Evolutionary conservation across 1,140 invertebrate species (phyloP), one percentile per base, ranked within the genome.

Genomic region (Nasonia giraulti): DNA sequence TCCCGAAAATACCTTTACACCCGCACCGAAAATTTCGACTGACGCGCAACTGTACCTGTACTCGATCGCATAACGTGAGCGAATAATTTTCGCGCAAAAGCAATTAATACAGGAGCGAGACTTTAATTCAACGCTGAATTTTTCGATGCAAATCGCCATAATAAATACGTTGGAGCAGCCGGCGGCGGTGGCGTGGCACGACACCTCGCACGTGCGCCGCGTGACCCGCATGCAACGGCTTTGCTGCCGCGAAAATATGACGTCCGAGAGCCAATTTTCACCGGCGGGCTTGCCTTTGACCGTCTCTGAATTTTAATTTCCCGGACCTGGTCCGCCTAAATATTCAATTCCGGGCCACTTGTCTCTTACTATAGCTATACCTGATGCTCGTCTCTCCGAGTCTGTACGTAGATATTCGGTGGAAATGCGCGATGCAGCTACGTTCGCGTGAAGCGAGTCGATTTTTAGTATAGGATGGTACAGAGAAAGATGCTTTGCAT

Each of bases 271-370:
- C 12, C 31, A 73, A 69, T 75, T 82, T 74, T 74, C 17, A 11
- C 55, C 62, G 2, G 4, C 62, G 1, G 4, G 27, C 11, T 75
- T 31, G 14, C 33, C 55, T 71, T 37, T 37, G 37, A 17, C 12
- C 47, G 55, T 20, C 20, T 62, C n/a, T 76, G 81, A 76, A 83
- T 83, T 83, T 83, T 83, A 76, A 83, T 83, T 82, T 68, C 20
- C 40, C 40, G n/a, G 14, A 1, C 20, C 31, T 23, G 31, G 33
- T 1, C 20, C 7, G 37, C 12, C n/a, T 77, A 37, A 83, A 83
- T 83, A 83, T 83, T 83, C 74, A 83, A 83, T 83, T 44, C 73
- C 31, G 33, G 20, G 74, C n/a, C 55, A 44, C 47, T 40, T 68
- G 47, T 68, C 73, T 62, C 8, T 12, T 37, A 1, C 40, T 44